Evolutionary conservation across 1,140 invertebrate genomes (phyloP).

Genomic region (Pentalonia nigronervosa): DNA sequence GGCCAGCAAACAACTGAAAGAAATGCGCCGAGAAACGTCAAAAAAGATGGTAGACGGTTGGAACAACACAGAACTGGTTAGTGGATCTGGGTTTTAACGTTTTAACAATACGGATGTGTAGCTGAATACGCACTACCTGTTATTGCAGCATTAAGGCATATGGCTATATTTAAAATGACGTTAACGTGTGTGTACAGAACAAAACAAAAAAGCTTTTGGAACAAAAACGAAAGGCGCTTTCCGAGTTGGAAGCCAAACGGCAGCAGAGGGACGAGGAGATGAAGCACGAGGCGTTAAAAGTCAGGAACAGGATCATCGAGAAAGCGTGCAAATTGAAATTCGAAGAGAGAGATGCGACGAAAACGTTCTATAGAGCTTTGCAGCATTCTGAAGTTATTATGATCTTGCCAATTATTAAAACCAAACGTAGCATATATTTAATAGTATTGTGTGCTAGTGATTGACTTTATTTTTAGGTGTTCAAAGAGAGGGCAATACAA

Average conservation of each 20-base stretch:
- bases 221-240: conserved; percentile 15
- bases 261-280: conserved; percentile 19
- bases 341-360: conserved; percentile 25
- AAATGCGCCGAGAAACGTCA: neutral
- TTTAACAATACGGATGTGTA: neutral
- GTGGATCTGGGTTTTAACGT: neutral
- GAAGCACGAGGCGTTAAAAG: neutral
- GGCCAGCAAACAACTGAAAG: neutral
- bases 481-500: conserved; percentile 41
- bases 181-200: conserved; percentile 15
- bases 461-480: neutral
- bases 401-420: neutral
- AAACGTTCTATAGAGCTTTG: conserved; percentile 30
- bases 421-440: neutral
- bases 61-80: conserved; percentile 47
- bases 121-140: neutral
- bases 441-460: neutral
- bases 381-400: conserved; percentile 20
- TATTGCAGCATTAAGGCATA: neutral
- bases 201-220: conserved; percentile 43
- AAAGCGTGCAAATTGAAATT: neutral
- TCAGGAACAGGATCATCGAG: neutral
- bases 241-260: conserved; percentile 10
- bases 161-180: neutral
- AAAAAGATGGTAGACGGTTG: conserved; percentile 33